Evolutionary conservation across 2,888 invertebrate species (phyloP), one percentile per base, ranked within the genome.

Genomic region (Lasioglossum zephyrum): DNA sequence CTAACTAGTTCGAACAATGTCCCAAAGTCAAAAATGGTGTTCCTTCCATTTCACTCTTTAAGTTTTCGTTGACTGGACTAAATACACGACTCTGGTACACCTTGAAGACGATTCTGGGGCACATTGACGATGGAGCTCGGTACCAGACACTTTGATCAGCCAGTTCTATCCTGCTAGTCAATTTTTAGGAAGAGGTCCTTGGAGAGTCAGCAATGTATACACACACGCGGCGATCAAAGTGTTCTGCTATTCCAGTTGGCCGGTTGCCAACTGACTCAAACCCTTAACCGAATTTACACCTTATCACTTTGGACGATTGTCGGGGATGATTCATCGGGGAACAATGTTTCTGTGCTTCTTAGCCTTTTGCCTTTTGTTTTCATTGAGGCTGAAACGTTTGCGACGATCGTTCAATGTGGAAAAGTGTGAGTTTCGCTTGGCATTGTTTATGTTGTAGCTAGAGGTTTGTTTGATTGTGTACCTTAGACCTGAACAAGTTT

Each of bases 231-330:
- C 63, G 31, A 63, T 63, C 63, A 63, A 63, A 63, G 63, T 63
- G 63, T 63, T 63, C 63, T 13, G 16, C 2, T 31, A 63, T 31
- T 31, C 63, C 26, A 63, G 31, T 31, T 63, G 63, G 63, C 63
- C 63, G 6, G 63, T 5, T 16, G 63, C 63, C 31, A 63, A 63
- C 13, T 6, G 63, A 63, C 2, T 31, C 31, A 31, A 63, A 26
- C 63, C 16, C 63, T 60, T 31, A 26, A 63, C 31, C 63, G 63
- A 63, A 63, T 63, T 63, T 63, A 63, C 63, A 31, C 63, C 63
- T 31, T 63, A 6, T 63, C 31, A 31, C 63, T 31, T 31, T 31
- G 26, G 31, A 63, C 16, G 31, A 31, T 63, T 31, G 16, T 63
- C 16, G n/a, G 6, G 31, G 16, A 63, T 63, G 31, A 63, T 63